Base-by-base conservation (phyloP, 2,797 vertebrate genomes). In the Tadarida brasiliensis region DNA sequence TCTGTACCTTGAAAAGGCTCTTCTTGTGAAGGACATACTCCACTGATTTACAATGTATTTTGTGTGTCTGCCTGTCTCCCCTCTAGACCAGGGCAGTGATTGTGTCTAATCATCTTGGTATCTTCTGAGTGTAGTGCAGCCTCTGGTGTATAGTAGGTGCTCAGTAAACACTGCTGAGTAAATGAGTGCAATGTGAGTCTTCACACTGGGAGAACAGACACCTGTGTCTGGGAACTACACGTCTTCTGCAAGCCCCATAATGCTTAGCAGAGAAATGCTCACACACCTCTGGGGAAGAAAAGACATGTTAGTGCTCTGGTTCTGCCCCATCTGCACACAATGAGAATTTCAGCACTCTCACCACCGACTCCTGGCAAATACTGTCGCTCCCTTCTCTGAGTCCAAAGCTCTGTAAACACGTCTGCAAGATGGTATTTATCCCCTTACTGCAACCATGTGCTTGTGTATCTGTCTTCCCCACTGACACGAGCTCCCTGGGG, bases 391-490 rank as follows among this genome's bases (percentile, higher is more conserved):
- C 70, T 59, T 63, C 65, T 88, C 74, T 71, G 90, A 26, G 54
- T 35, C 86, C 77, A 44, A 59, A 44, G 15, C 85, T 90, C 67
- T 67, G 49, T 49, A 90, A 93, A 92, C 90, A 88, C 0, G 57
- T 63, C 76, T 4, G 35, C 83, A 16, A 7, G 9, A 4, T 5
- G 26, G 74, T 54, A 74, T 83, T 92, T 80, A 89, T 71, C 61
- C 81, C 28, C 49, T 11, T 9, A 81, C 2, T 12, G 49, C 54
- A 77, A 61, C 74, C 56, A 47, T 70, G 84, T 94, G 88, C 95
- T 85, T 86, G 84, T 35, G 2, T 84, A 49, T 92, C 88, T 83
- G 92, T 92, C 95, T 97, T 91, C 74, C 24, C 83, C 26, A 85
- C 33, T 20, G 90, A 94, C 68, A 76, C 0, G 35, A 82, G 78